Evolutionary conservation across 1,140 invertebrate genomes (phyloP).

Genomic region (Aricia agestis): DNA sequence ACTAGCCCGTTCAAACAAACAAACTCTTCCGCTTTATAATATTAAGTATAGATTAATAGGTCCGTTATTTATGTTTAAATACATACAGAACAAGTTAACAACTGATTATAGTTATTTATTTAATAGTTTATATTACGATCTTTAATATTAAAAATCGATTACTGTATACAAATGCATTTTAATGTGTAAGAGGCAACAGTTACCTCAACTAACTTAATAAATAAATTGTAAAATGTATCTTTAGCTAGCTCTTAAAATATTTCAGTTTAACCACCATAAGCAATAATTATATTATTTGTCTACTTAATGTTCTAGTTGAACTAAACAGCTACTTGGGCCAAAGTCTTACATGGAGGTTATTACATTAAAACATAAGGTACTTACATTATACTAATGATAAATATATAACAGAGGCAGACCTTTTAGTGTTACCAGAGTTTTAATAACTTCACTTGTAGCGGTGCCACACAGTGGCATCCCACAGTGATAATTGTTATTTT

Average conservation of each 20-base stretch:
- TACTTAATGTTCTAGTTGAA: neutral
- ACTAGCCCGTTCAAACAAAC: no score
- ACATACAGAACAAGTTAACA: no score
- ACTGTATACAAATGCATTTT: no score
- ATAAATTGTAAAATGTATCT: neutral
- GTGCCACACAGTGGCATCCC: neutral
- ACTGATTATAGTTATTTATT: no score
- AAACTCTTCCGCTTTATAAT: no score
- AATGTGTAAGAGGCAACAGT: no score
- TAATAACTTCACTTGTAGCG: conserved; percentile 9
- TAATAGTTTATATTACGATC: no score
- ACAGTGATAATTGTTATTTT: conserved; percentile 14
- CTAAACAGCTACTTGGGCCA: neutral
- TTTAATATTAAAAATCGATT: no score
- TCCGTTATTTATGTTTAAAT: no score
- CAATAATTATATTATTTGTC: neutral
- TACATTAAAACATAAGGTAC: neutral
- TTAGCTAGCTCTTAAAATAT: neutral
- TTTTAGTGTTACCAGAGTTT: conserved; percentile 22
- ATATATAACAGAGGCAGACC: neutral
- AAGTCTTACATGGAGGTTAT: neutral
- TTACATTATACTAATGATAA: neutral
- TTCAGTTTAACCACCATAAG: neutral
- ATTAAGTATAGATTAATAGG: no score
- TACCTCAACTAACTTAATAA: neutral